Base-by-base conservation (phyloP, 2,113 vertebrate species). In the Laterallus jamaicensis region DNA sequence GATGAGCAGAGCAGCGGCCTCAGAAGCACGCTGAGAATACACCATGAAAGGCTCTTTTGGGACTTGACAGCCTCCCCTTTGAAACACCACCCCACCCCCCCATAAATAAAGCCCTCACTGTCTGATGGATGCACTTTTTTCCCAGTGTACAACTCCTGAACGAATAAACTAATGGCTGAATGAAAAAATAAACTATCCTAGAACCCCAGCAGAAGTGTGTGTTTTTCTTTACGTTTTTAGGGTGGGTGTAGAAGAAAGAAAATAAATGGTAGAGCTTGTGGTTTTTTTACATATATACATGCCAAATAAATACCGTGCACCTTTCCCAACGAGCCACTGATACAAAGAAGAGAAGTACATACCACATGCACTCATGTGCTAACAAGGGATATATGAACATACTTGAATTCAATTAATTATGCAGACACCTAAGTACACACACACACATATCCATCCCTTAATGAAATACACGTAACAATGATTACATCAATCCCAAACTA, bases 71-170 rank as follows among this genome's bases (percentile, higher is more conserved):
- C 95, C 88, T 97, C 92, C 82, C 95, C 96, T 97, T 96, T 97
- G 93, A 95, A 97, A 93, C 83, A 89, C 88, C 44, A 47, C 44
- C 44, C 84, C 88, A 83, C 93, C 92, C 90, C 94, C 95, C 84
- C 96, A 97, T 97, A 97, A 98, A 97, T 94, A 96, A 97, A 97
- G 95, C 93, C 95, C 97, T 97, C 96, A 95, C 96, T 98, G 96
- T 97, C 95, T 97, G 91, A 96, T 94, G 95, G 96, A 96, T 95
- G 86, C 96, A 94, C 86, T 95, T 95, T 96, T 96, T 94, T 96
- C 70, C 97, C 93, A 94, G 89, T 97, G 96, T 97, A 88, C 91
- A 97, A 96, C 97, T 96, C 85, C 85, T 92, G 82, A 95, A 97
- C 95, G 94, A 97, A 97, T 96, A 98, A 97, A 97, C 92, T 96